Percentiles rank a stretch among this genome's conserved stretches.
Conservation (phyloP, 1,140 invertebrate genomes). For the Zelostemma sp. region DNA sequence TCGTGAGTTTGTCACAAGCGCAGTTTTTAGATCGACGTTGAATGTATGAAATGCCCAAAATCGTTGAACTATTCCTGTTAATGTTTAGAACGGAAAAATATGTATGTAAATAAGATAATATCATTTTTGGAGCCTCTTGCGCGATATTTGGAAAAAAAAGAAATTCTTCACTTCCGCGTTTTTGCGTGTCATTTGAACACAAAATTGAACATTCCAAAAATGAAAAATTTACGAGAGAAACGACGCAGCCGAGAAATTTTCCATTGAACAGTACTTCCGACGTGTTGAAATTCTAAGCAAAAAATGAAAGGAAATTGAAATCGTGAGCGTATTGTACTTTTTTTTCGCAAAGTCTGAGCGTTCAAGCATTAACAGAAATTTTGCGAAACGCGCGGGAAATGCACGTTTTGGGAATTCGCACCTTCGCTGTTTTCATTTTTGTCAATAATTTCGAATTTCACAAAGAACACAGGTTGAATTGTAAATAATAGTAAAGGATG, state of each 20-base stretch:
- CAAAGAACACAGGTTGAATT: neutral
- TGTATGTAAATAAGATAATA: constrained; percentile 43
- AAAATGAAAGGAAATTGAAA: constrained; percentile 9
- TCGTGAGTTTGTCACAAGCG: constrained; percentile 21
- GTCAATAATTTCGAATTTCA: neutral
- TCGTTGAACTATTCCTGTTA: constrained; percentile 44
- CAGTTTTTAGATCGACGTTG: constrained; percentile 40
- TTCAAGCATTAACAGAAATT: neutral
- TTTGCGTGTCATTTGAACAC: neutral
- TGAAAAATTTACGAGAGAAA: constrained; percentile 6
- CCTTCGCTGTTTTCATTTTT: neutral
- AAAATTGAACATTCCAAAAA: constrained; percentile 11
- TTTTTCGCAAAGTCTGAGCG: too few species aligned
- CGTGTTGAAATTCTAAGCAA: too few species aligned
- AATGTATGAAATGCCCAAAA: constrained; percentile 38
- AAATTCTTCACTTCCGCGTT: too few species aligned
- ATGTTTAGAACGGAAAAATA: constrained; percentile 33
- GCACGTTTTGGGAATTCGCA: too few species aligned
- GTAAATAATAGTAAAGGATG: constrained; percentile 3
- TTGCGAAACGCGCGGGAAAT: too few species aligned
- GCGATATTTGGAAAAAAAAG: too few species aligned
- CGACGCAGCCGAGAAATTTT: neutral
- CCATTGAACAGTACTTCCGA: too few species aligned
- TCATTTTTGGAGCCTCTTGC: constrained; percentile 12
- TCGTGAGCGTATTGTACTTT: too few species aligned